Evolutionary conservation across 2,113 vertebrate genomes (phyloP), one percentile per base, ranked within the genome.

Genomic region (Sinocyclocheilus maitianheensis): DNA sequence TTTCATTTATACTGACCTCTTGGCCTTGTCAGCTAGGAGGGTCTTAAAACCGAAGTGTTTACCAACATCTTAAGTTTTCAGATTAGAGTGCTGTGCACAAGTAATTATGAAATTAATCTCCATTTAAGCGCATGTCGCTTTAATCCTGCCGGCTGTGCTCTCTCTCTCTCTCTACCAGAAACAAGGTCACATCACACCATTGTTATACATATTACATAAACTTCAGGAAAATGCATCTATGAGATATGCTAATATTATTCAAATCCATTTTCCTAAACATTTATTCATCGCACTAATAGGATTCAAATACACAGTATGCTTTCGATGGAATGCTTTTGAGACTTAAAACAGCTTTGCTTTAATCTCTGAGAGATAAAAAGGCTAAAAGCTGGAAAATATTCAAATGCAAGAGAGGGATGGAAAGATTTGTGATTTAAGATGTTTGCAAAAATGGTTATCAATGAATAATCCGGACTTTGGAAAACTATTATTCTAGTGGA

Each of bases 21-120:
- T 71, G 81, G 46, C 81, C 81, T 53, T 53, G 63, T 51, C 63
- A 34, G 30, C 16, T 53, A 67, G 8, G 30, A 71, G 2, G 43
- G 63, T 72, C 53, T 81, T 81, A 60, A 86, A n/a, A 7, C 18
- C 14, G 0, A 24, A 86, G 55, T 75, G 67, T 86, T 81, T 76
- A 63, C 78, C 55, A 76, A 86, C 67, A 86, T 75, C 10, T 80
- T 86, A 20, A 40, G 1, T 37, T 81, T 30, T 75, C 81, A 81
- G 77, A 65, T 85, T 71, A 71, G 30, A 79, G 26, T 60, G 63
- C 77, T 82, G 55, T 75, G 40, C 78, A 76, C 51, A 65, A 86
- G 84, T 85, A 86, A 82, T 63, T 72, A 76, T 81, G 69, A 86
- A 76, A 81, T 76, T 86, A 86, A 86, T 76, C 69, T 81, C 58